These are phyloP conservation scores for Elachura formosa DNA, from an alignment of 2,113 vertebrate species.

Conservation along the genomic window DNA sequence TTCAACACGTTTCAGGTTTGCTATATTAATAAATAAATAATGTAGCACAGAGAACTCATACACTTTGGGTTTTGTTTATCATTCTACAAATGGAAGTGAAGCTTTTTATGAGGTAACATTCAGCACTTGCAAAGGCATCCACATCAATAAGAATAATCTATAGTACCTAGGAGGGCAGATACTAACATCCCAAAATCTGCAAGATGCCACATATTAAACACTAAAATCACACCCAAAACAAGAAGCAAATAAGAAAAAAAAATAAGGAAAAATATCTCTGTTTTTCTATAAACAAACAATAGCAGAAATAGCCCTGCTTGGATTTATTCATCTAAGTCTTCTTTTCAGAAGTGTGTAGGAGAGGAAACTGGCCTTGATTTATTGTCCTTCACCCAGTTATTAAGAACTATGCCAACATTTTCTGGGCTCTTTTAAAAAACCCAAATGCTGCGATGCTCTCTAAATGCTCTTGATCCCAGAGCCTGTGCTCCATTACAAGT, in stretches of 20 bases:
- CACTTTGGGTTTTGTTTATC: neutral
- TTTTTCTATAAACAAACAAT: neutral
- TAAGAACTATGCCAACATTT: neutral
- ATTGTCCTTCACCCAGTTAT: neutral
- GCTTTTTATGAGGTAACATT: neutral
- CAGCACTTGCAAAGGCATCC: neutral
- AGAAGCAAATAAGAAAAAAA: neutral
- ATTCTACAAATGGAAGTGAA: neutral
- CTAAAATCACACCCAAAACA: neutral
- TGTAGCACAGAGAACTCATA: accelerated
- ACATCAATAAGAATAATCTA: neutral
- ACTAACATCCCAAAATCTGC: neutral
- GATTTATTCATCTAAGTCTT: neutral
- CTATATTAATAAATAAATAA: neutral
- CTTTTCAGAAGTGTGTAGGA: neutral
- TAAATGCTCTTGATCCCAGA: neutral
- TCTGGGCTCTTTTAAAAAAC: neutral
- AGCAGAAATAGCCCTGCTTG: neutral
- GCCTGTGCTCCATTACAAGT: neutral
- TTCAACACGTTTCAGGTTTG: neutral
- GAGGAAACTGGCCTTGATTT: neutral
- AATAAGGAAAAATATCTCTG: neutral
- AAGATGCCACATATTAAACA: neutral
- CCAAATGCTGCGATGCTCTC: neutral
- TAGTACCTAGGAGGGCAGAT: neutral